Conservation (phyloP, 1,140 invertebrate species). For the Pseudomyrmex sp. region DNA sequence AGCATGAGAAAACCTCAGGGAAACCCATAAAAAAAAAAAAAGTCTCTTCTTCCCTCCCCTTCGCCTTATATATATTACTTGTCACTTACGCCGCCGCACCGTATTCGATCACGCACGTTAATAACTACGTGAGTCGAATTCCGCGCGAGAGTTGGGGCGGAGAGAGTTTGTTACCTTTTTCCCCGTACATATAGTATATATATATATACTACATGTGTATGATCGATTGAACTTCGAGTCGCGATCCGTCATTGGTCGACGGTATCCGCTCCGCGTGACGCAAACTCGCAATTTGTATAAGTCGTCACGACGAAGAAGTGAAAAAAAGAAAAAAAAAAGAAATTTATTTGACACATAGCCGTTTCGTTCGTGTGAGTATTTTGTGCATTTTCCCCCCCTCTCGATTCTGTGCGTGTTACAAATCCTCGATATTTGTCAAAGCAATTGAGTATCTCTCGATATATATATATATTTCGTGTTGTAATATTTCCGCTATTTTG, state of each 20-base stretch:
- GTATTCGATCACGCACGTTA: conserved; percentile 47
- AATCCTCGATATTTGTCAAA: not conserved
- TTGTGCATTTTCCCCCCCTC: no score
- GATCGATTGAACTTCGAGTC: conserved; percentile 21
- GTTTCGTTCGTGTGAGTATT: conserved; percentile 15
- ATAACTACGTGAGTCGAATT: conserved; percentile 32
- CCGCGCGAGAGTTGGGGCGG: not conserved
- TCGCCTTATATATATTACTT: conserved; percentile 53
- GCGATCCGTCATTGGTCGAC: conserved; percentile 31
- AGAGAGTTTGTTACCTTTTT: not conserved
- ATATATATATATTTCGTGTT: conserved; percentile 11
- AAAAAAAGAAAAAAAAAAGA: no score
- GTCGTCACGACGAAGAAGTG: conserved; percentile 9
- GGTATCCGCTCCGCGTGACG: not conserved
- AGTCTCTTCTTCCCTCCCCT: conserved; percentile 5
- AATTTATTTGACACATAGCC: not conserved
- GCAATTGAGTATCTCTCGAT: not conserved
- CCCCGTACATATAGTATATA: not conserved
- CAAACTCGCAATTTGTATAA: not conserved
- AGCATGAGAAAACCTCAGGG: conserved; percentile 81
- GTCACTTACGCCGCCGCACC: conserved; percentile 46
- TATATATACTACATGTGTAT: no score
- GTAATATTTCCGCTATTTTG: not conserved
- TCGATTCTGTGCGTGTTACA: not conserved
- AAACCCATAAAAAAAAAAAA: conserved; percentile 65